These are phyloP conservation scores for Azemiops feae DNA, from an alignment of 2,113 vertebrate species.

Conservation along the genomic window DNA sequence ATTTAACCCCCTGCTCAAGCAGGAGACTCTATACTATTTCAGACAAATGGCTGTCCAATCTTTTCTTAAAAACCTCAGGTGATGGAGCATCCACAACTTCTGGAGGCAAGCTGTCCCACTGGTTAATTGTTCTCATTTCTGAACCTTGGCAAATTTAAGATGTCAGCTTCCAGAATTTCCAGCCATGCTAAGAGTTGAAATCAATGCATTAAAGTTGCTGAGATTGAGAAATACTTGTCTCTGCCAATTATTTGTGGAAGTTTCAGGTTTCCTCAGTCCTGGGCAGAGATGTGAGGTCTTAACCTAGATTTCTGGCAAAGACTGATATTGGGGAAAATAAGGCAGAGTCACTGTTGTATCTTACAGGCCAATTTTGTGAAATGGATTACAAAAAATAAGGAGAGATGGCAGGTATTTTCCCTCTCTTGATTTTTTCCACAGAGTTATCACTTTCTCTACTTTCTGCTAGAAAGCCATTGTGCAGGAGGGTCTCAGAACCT, in stretches of 20 bases:
- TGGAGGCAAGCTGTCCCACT: too few species aligned
- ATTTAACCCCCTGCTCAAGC: too few species aligned
- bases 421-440: neutral
- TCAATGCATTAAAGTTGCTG: neutral
- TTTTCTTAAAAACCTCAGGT: too few species aligned
- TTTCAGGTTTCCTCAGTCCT: neutral
- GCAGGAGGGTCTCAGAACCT: neutral
- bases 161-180: neutral
- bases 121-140: neutral
- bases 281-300: neutral
- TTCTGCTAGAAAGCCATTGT: neutral
- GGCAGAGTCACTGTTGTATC: neutral
- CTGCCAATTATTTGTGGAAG: neutral
- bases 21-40: too few species aligned
- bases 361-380: neutral
- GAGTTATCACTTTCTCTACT: neutral
- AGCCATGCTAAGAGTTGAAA: neutral
- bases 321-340: neutral
- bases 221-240: neutral
- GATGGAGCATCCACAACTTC: too few species aligned
- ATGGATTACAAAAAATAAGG: neutral
- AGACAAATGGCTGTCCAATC: too few species aligned
- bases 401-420: neutral
- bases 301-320: neutral
- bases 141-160: neutral